Evolutionary conservation across 2,888 invertebrate genomes (phyloP).

Genomic region (Scelioninae gen. 1): DNA sequence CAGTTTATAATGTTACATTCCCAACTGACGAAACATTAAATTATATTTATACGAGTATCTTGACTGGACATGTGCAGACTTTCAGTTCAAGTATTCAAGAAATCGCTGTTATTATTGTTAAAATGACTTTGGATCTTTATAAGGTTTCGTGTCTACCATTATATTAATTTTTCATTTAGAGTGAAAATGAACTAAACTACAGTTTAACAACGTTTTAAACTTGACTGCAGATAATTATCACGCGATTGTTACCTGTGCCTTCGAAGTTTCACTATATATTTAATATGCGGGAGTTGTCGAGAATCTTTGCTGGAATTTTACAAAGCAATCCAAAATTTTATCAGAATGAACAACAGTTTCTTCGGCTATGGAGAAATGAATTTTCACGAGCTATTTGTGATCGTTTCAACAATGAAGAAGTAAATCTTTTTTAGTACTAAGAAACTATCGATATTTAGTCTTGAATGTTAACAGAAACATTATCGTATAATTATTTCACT

Average conservation of each 20-base stretch:
- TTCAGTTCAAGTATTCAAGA: constrained; percentile 89
- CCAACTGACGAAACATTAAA: constrained; percentile 91
- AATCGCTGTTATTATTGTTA: constrained; percentile 88
- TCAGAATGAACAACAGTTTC: constrained; percentile 88
- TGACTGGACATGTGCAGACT: constrained; percentile 83
- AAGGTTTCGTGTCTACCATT: constrained; percentile 85
- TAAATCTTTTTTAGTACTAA: too few species aligned
- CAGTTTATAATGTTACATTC: constrained; percentile 93
- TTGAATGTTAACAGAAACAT: too few species aligned
- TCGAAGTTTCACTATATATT: constrained; percentile 98
- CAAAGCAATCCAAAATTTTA: constrained; percentile 90
- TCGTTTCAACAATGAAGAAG: constrained; percentile 89
- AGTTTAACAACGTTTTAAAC: constrained; percentile 23
- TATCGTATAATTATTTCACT: too few species aligned
- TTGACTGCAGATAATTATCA: constrained; percentile 87
- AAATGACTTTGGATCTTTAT: constrained; percentile 92
- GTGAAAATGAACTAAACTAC: background rate
- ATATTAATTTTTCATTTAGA: background rate
- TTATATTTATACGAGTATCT: constrained; percentile 57
- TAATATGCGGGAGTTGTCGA: constrained; percentile 95
- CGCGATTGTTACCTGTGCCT: constrained; percentile 94
- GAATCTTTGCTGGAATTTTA: constrained; percentile 92
- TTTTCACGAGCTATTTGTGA: constrained; percentile 94
- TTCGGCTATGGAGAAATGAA: constrained; percentile 96
- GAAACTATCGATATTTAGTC: too few species aligned